Conservation (phyloP, 2,797 vertebrate genomes). For the Sebastolobus altivelis region DNA sequence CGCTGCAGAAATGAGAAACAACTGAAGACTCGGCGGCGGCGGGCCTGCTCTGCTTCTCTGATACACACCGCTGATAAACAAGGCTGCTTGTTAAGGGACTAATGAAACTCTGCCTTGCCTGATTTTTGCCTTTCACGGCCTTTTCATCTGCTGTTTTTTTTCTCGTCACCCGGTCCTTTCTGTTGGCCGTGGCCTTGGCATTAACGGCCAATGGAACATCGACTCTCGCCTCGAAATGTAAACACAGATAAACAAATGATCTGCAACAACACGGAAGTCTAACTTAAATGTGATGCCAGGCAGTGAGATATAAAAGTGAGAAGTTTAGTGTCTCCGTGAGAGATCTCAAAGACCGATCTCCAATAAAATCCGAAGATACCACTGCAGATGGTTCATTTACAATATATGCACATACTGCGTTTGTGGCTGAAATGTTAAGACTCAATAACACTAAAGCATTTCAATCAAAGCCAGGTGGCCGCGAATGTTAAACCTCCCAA, state of each 20-base stretch:
- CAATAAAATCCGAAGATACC: neutral
- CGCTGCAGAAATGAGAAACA: conserved; percentile 80
- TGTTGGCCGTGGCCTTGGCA: conserved; percentile 39
- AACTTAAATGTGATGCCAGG: conserved; percentile 19
- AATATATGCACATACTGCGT: neutral
- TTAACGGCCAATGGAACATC: conserved; percentile 27
- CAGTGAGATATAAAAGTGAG: neutral
- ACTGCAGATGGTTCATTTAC: neutral
- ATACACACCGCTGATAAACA: conserved; percentile 75
- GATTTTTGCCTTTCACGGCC: conserved; percentile 50
- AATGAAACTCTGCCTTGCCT: conserved; percentile 65
- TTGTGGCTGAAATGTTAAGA: neutral
- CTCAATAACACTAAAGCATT: neutral
- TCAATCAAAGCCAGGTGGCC: conserved; percentile 10
- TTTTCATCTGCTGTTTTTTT: conserved; percentile 63
- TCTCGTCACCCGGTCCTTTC: conserved; percentile 43
- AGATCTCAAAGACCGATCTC: neutral
- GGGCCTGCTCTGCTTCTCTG: conserved; percentile 63
- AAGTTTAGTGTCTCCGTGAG: neutral
- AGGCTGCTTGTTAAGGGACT: conserved; percentile 76
- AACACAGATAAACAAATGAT: conserved; percentile 44
- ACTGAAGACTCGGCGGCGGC: conserved; percentile 66
- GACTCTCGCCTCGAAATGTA: conserved; percentile 19
- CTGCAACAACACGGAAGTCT: conserved; percentile 11
- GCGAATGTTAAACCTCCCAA: neutral